phyloP scores from a whole-genome alignment of 2,113 vertebrate genomes.

The Odocoileus virginianus region DNA sequence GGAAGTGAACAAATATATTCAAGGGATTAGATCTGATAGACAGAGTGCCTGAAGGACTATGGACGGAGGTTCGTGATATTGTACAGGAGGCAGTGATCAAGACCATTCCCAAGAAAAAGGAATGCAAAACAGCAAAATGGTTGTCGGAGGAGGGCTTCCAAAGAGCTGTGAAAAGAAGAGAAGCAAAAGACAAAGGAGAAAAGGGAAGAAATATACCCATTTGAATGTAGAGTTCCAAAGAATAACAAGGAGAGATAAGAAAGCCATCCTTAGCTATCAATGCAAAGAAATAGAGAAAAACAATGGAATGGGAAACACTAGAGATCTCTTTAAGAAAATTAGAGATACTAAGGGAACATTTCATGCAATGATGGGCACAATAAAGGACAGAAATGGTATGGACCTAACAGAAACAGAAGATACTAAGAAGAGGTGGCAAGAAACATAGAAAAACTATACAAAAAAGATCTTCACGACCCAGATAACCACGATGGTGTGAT shows the following conservation, averaged over 20 bases:
- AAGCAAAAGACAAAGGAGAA: neutral
- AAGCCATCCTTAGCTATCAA: neutral
- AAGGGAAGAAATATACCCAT: neutral
- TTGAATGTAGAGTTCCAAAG: neutral
- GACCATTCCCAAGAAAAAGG: neutral
- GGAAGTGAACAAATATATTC: neutral
- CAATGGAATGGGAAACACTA: neutral
- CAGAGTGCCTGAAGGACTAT: neutral
- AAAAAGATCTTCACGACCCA: neutral
- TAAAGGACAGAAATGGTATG: neutral
- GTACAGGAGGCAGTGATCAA: neutral
- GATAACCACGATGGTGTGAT: neutral
- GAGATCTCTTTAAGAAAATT: neutral
- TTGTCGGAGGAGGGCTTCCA: neutral
- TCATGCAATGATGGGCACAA: neutral
- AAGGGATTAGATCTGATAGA: neutral
- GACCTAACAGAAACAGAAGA: neutral
- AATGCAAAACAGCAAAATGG: neutral
- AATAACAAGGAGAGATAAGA: neutral
- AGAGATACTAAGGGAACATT: neutral
- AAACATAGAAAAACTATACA: neutral
- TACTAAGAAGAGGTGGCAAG: neutral
- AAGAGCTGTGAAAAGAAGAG: neutral
- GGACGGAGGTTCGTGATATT: accelerated
- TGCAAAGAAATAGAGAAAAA: neutral